phyloP scores from a whole-genome alignment of 1,140 invertebrate species.

The Arion vulgaris region DNA sequence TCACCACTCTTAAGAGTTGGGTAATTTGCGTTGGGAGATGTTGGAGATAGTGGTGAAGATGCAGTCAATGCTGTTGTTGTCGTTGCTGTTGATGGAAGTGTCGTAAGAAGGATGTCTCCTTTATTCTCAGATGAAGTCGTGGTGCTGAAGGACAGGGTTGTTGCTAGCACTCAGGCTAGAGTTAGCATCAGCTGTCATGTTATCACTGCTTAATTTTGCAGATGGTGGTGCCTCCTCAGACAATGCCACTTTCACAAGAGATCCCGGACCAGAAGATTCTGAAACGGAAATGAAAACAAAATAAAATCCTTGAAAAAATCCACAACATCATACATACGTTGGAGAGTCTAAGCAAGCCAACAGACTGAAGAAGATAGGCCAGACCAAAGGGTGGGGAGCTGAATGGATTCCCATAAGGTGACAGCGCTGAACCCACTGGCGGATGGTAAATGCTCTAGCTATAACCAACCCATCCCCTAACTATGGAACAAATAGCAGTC shows the following conservation, averaged over 20 bases:
- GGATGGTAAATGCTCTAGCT: too few relatives aligned
- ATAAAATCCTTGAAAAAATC: too few relatives aligned
- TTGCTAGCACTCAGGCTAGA: background rate
- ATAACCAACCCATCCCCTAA: too few relatives aligned
- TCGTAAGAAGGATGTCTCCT: background rate
- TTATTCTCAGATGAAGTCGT: background rate
- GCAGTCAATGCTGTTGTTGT: background rate
- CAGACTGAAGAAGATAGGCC: too few relatives aligned
- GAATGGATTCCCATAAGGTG: too few relatives aligned
- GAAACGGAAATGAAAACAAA: background rate
- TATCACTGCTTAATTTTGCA: background rate
- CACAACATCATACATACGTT: too few relatives aligned
- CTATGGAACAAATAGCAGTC: too few relatives aligned
- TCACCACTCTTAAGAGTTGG: background rate
- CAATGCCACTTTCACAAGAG: background rate
- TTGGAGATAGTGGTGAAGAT: background rate
- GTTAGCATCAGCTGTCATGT: background rate
- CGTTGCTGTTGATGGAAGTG: background rate
- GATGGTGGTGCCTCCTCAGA: background rate
- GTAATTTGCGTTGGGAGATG: background rate
- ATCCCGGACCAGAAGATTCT: background rate
- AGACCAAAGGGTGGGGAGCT: too few relatives aligned
- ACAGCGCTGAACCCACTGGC: too few relatives aligned
- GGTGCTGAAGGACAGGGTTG: background rate
- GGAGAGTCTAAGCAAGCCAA: too few relatives aligned